Evolutionary conservation across 2,888 invertebrate genomes (phyloP).

Genomic region (Polyommatus iphigenia): DNA sequence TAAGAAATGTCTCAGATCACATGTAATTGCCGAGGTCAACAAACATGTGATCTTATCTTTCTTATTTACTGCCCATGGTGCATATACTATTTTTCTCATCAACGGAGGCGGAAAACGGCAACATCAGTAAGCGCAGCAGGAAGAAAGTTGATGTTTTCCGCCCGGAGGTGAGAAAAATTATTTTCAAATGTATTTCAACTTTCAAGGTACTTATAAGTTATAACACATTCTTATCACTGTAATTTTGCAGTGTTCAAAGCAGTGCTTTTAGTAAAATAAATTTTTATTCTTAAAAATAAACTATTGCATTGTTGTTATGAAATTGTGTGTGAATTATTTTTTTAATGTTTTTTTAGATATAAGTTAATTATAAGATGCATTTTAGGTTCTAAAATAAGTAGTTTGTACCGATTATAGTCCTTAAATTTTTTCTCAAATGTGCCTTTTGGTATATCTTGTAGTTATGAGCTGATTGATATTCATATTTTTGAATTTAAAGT

Average conservation of each 20-base stretch:
- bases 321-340: neutral
- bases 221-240: neutral
- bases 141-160: too few relatives aligned
- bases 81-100: too few relatives aligned
- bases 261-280: neutral
- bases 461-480: neutral
- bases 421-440: neutral
- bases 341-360: slow-evolving; percentile 1
- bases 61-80: too few relatives aligned
- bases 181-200: neutral
- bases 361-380: neutral
- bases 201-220: neutral
- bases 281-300: neutral
- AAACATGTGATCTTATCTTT: too few relatives aligned
- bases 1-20: too few relatives aligned
- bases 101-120: too few relatives aligned
- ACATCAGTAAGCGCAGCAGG: too few relatives aligned
- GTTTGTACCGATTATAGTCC: neutral
- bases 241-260: neutral
- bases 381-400: neutral
- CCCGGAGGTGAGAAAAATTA: neutral
- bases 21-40: too few relatives aligned
- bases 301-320: neutral
- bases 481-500: too few relatives aligned
- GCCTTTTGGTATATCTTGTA: neutral